Evolutionary conservation across 2,797 vertebrate species (phyloP).

Genomic region (Rhadinocentrus ornatus): DNA sequence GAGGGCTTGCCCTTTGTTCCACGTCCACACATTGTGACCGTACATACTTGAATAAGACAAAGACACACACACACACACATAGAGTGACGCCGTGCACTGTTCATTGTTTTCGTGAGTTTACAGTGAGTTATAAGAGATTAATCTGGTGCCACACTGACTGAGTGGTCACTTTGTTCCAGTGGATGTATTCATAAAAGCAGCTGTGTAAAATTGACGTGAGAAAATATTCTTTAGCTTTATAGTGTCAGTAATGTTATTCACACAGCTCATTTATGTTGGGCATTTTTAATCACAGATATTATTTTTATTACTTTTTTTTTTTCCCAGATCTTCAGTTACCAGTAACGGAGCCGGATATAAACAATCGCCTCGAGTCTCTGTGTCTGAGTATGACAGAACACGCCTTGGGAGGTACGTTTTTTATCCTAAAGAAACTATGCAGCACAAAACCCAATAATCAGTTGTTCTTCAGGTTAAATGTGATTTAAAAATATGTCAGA

Average conservation of each 20-base stretch:
- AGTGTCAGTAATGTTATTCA: too few relatives aligned
- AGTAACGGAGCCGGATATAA: slow-evolving; percentile 97
- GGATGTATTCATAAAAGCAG: not conserved
- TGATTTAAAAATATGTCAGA: not conserved
- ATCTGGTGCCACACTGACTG: not conserved
- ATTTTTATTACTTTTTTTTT: not conserved
- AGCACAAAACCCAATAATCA: not conserved
- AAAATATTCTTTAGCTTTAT: too few relatives aligned
- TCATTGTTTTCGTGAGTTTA: not conserved
- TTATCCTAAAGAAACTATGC: not conserved
- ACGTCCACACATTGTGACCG: not conserved
- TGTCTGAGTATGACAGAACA: slow-evolving; percentile 99
- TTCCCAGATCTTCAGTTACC: slow-evolving; percentile 92
- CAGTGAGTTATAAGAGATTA: not conserved
- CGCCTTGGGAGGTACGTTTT: slow-evolving; percentile 89
- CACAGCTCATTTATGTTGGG: not conserved
- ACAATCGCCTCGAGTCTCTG: slow-evolving; percentile 98
- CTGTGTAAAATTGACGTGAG: not conserved
- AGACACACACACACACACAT: not conserved
- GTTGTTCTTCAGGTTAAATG: not conserved
- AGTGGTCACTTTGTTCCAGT: not conserved
- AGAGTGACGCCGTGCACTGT: not conserved
- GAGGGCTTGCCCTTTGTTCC: not conserved
- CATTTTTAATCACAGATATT: slow-evolving; percentile 4
- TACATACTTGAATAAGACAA: not conserved